These are phyloP conservation scores for Drosophila maculinotata DNA, from an alignment of 2,888 invertebrate species.

Conservation along the genomic window DNA sequence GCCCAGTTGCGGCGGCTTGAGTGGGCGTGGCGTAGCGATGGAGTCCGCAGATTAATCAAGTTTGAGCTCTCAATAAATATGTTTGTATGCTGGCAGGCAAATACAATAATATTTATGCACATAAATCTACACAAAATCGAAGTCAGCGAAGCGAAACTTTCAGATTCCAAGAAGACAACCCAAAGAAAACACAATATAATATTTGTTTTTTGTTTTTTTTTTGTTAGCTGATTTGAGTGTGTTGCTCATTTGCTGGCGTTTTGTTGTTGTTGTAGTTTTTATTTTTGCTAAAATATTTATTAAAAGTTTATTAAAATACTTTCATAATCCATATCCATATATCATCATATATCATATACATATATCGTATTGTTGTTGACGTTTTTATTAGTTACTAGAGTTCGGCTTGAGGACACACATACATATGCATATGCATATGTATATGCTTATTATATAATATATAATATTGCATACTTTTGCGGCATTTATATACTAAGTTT, in stretches of 20 bases:
- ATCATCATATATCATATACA: slow-evolving; percentile 53
- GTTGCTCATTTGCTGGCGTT: slow-evolving; percentile 39
- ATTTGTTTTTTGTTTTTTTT: slow-evolving; percentile 10
- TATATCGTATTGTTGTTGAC: slow-evolving; percentile 62
- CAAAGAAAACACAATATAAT: slow-evolving; percentile 36
- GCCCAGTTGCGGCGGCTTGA: slow-evolving; percentile 9
- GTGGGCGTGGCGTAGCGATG: slow-evolving; percentile 13
- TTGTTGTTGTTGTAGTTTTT: slow-evolving; percentile 40
- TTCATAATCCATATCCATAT: slow-evolving; percentile 69
- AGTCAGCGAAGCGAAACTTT: slow-evolving; percentile 15
- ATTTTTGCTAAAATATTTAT: slow-evolving; percentile 79
- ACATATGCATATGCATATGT: slow-evolving; percentile 24
- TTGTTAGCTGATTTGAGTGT: slow-evolving; percentile 29
- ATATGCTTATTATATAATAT: slow-evolving; percentile 54
- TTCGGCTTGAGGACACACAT: slow-evolving; percentile 11
- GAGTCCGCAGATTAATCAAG: slow-evolving; percentile 53
- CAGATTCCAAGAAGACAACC: not conserved
- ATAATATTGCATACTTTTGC: slow-evolving; percentile 80
- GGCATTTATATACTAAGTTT: slow-evolving; percentile 71
- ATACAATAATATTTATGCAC: slow-evolving; percentile 44
- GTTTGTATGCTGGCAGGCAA: slow-evolving; percentile 45
- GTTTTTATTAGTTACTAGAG: slow-evolving; percentile 35
- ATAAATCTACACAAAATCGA: slow-evolving; percentile 33
- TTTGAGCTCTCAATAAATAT: slow-evolving; percentile 38
- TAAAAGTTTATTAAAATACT: slow-evolving; percentile 80